A percentile compares a stretch with the other conserved stretches of the same genome.
These are phyloP conservation scores for Pachliopta kotzebuea DNA, from an alignment of 2,888 invertebrate genomes.

Conservation along the genomic window DNA sequence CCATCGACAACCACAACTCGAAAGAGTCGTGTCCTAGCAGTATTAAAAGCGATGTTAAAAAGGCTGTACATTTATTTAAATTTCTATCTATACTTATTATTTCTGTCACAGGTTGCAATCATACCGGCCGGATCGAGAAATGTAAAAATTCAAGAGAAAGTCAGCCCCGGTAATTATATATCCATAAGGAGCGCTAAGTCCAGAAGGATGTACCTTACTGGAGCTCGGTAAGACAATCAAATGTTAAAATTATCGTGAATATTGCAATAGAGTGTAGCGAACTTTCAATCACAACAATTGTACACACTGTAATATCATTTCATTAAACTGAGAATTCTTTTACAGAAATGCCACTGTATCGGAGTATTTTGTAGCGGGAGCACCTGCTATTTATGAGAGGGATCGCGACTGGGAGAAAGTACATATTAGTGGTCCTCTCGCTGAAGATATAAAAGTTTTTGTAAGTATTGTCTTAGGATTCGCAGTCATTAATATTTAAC, in stretches of 20 bases:
- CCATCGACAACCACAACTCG: no score
- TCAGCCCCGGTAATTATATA: slow-evolving; percentile 88
- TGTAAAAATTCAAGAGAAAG: slow-evolving; percentile 88
- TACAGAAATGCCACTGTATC: slow-evolving; percentile 85
- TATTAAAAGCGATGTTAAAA: no score
- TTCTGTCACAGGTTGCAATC: slow-evolving; percentile 78
- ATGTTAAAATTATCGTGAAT: background rate
- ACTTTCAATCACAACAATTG: no score
- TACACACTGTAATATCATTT: background rate
- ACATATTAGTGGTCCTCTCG: slow-evolving; percentile 89
- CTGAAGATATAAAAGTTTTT: slow-evolving; percentile 89
- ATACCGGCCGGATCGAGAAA: slow-evolving; percentile 91
- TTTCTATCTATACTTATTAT: no score
- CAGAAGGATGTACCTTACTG: slow-evolving; percentile 88
- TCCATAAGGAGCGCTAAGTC: slow-evolving; percentile 86
- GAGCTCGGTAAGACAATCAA: slow-evolving; percentile 81
- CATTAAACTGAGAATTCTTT: background rate
- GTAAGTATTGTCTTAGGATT: slow-evolving; percentile 73
- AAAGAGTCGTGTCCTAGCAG: no score
- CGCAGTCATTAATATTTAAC: background rate
- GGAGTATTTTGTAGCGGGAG: slow-evolving; percentile 90
- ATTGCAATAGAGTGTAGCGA: background rate
- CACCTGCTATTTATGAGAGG: slow-evolving; percentile 89
- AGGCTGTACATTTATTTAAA: background rate
- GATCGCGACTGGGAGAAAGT: slow-evolving; percentile 90